A percentile compares a stretch with the other conserved stretches of the same genome.
These are phyloP conservation scores for Fukomys damarensis DNA, from an alignment of 2,113 vertebrate genomes.

Conservation along the genomic window DNA sequence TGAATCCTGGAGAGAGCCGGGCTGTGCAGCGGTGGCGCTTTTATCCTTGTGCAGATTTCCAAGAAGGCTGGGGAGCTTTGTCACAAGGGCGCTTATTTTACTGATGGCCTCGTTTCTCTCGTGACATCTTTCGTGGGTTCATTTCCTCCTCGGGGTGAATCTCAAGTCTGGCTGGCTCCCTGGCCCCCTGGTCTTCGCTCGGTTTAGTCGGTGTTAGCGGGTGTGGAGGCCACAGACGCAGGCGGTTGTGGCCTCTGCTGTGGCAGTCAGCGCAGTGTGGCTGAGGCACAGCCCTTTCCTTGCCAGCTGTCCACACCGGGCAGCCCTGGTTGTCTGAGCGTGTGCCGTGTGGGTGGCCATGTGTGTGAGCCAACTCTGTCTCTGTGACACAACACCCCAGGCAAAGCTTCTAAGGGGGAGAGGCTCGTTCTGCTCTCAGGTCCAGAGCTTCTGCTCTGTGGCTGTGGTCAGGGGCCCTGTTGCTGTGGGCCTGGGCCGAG, in stretches of 20 bases:
- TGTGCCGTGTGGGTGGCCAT: background rate
- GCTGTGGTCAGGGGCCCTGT: too few relatives aligned
- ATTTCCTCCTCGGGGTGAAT: background rate
- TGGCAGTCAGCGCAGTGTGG: background rate
- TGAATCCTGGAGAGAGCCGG: background rate
- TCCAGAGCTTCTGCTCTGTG: background rate
- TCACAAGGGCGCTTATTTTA: fast-evolving
- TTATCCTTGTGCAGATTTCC: too few relatives aligned
- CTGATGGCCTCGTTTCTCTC: background rate
- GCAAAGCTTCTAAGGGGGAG: background rate
- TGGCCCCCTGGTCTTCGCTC: background rate
- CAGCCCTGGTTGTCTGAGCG: background rate
- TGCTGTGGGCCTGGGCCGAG: background rate
- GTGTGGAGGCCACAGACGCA: background rate
- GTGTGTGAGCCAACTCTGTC: background rate
- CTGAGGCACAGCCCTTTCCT: background rate
- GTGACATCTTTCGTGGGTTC: background rate
- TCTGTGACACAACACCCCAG: background rate
- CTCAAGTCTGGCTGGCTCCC: background rate
- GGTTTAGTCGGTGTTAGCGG: background rate
- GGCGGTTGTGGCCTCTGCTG: background rate
- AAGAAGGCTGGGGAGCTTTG: background rate
- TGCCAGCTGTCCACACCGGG: background rate
- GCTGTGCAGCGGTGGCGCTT: fast-evolving
- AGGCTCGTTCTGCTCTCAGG: background rate